Percentiles rank a stretch among this genome's conserved stretches.
phyloP scores from a whole-genome alignment of 2,888 invertebrate species.

The Plagodis pulveraria region DNA sequence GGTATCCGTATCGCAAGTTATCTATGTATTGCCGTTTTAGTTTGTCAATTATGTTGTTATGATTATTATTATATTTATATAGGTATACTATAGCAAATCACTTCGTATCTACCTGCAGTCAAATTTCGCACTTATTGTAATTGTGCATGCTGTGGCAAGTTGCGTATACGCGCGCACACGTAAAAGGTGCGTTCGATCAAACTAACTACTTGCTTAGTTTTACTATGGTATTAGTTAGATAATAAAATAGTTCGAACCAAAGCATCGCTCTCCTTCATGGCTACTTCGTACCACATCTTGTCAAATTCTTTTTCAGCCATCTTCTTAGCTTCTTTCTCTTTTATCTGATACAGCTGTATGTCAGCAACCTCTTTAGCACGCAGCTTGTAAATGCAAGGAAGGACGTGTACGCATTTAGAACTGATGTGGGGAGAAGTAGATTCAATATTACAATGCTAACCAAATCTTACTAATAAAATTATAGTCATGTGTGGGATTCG shows the following conservation, averaged over 20 bases:
- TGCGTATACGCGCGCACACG: too few species aligned
- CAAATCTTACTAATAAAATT: too few species aligned
- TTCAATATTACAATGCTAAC: too few species aligned
- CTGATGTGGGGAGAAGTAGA: slow-evolving; percentile 42
- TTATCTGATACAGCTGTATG: slow-evolving; percentile 85
- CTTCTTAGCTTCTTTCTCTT: slow-evolving; percentile 81
- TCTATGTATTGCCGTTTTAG: too few species aligned
- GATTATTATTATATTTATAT: not conserved
- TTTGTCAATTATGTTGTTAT: too few species aligned
- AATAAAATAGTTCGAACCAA: slow-evolving; percentile 51
- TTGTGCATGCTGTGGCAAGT: too few species aligned
- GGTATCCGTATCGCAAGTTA: too few species aligned
- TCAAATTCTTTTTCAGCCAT: slow-evolving; percentile 84
- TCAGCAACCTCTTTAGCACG: slow-evolving; percentile 80
- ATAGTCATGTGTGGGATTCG: too few species aligned
- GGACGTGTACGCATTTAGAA: slow-evolving; percentile 74
- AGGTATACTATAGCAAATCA: not conserved
- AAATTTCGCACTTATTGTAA: too few species aligned
- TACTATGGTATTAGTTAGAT: not conserved
- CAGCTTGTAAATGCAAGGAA: slow-evolving; percentile 64
- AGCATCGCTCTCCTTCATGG: slow-evolving; percentile 83
- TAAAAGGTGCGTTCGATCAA: too few species aligned
- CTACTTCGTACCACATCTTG: slow-evolving; percentile 86
- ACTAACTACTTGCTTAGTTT: not conserved
- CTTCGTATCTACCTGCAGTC: not conserved